Percentiles rank a stretch among this genome's conserved stretches.
These are phyloP conservation scores for Lasioglossum leucozonium DNA, from an alignment of 2,888 invertebrate species.

Conservation along the genomic window DNA sequence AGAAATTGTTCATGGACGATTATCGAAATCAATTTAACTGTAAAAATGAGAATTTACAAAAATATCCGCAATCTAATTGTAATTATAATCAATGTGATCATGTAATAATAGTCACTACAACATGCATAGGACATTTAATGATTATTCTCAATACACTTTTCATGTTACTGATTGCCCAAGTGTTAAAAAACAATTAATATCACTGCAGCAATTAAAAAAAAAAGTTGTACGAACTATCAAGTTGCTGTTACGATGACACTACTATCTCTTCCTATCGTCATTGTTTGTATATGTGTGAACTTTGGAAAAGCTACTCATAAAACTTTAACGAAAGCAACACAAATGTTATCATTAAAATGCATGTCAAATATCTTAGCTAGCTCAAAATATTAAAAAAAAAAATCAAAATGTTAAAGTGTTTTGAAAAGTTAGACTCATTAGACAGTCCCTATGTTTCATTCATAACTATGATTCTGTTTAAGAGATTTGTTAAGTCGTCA, in stretches of 20 bases:
- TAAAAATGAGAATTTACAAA: not conserved
- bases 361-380: not conserved
- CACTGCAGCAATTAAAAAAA: not conserved
- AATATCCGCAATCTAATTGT: not conserved
- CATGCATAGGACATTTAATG: not conserved
- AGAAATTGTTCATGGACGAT: constrained; percentile 49
- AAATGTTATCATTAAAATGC: not conserved
- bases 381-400: not conserved
- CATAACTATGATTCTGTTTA: no score
- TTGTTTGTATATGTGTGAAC: not conserved
- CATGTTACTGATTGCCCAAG: not conserved
- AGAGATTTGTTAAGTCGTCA: no score
- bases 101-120: not conserved
- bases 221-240: not conserved
- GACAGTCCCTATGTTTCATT: not conserved
- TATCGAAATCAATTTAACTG: not conserved
- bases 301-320: not conserved
- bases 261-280: not conserved
- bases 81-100: no score
- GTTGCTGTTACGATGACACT: not conserved
- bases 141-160: not conserved
- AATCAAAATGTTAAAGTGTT: not conserved
- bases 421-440: not conserved
- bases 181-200: not conserved
- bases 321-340: not conserved